Base-by-base conservation (phyloP, 2,888 invertebrate genomes). In the Agrotis segetum region DNA sequence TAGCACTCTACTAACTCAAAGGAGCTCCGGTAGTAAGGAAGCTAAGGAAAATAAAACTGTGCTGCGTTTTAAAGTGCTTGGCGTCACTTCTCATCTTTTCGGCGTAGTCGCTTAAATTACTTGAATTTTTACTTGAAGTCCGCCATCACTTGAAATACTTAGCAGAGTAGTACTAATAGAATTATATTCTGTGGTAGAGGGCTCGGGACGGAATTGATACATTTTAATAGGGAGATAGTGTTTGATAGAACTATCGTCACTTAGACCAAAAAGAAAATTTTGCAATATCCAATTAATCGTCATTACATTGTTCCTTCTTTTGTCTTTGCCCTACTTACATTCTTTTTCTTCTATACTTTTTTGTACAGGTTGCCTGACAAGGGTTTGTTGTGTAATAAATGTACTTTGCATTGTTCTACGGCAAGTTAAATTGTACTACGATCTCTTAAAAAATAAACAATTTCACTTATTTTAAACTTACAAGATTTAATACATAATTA, bases 401-500 rank as follows among this genome's bases (percentile, higher is more conserved):
- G 6, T 17, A 6, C n/a, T 61, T 60, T 47, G 17, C 21, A 40
- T 46, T 3, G 19, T 14, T 13, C 24, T 24, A 61, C 11, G 3
- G 9, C 16, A 50, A 34, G 14, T 1, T 19, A n/a, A 47, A 5
- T 34, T 6, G 6, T 13, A 14, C 14, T 9, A 2, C 11, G 13
- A 13, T 17, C 0, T 21, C 6, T 29, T 19, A n/a, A n/a, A 60
- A 40, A 61, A 63, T 2, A 73, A 78, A 68, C 64, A 53, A 53
- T 16, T 11, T 0, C 24, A 52, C 13, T 24, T 40, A 50, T 50
- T 58, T 58, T 55, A 55, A 72, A 59, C 56, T 76, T 73, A 78
- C 29, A 74, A 70, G 56, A 56, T 81, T 74, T 73, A 82, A 59
- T 75, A 73, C 50, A 62, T 40, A 78, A 40, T 53, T 34, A 69